Percentiles rank a stretch among this genome's conserved stretches.
Conservation (phyloP, 2,888 invertebrate genomes). For the Suillia variegata region DNA sequence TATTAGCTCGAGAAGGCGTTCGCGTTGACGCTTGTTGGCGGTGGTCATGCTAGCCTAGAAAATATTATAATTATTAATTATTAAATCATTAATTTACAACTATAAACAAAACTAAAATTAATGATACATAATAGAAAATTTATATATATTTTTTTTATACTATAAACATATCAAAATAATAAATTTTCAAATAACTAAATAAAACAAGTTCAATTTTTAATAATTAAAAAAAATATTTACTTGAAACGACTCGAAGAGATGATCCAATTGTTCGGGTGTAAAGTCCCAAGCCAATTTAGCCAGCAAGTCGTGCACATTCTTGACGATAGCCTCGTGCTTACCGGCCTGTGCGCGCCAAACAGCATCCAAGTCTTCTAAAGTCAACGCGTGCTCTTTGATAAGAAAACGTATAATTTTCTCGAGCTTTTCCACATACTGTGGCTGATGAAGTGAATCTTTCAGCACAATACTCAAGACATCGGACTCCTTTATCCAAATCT, state of each 20-base stretch:
- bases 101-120: too few species aligned
- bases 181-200: too few species aligned
- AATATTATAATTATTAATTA: too few species aligned
- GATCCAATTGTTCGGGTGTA: slow-evolving; percentile 94
- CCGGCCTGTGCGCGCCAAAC: slow-evolving; percentile 98
- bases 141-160: too few species aligned
- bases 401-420: slow-evolving; percentile 97
- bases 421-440: slow-evolving; percentile 95
- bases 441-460: slow-evolving; percentile 94
- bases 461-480: slow-evolving; percentile 93
- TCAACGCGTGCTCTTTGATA: slow-evolving; percentile 90
- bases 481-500: slow-evolving; percentile 96
- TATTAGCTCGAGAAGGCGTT: slow-evolving; percentile 92
- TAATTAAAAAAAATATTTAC: slow-evolving; percentile 61
- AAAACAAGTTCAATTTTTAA: not conserved
- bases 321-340: slow-evolving; percentile 97
- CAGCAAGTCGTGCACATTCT: slow-evolving; percentile 93
- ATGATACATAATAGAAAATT: too few species aligned
- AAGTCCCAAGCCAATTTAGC: slow-evolving; percentile 99
- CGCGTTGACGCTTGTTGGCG: slow-evolving; percentile 93
- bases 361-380: slow-evolving; percentile 88
- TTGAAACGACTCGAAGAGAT: slow-evolving; percentile 96
- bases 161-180: too few species aligned
- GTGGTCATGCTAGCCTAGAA: slow-evolving; percentile 88
- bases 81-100: too few species aligned